Conservation (phyloP, 2,113 vertebrate genomes). For the Mungos mungo region DNA sequence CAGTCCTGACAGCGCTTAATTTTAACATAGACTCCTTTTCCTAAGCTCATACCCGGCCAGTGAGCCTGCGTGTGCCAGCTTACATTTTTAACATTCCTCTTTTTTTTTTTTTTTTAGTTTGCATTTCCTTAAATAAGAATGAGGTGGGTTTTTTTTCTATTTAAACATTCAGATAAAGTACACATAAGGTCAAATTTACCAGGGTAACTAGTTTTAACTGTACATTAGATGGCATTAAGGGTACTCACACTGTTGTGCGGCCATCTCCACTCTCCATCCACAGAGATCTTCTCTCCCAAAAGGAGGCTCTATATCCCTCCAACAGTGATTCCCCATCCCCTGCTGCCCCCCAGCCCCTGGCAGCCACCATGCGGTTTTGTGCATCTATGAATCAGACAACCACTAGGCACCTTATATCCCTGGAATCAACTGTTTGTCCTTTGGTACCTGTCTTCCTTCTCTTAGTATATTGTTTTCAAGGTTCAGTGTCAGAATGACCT, state of each 20-base stretch:
- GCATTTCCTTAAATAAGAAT: background rate
- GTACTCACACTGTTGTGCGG: fast-evolving
- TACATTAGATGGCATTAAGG: fast-evolving
- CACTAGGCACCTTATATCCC: background rate
- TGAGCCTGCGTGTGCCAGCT: too few species aligned
- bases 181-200: background rate
- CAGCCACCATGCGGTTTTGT: fast-evolving
- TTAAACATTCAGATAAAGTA: background rate
- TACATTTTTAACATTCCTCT: background rate
- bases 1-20: fast-evolving
- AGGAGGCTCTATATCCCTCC: fast-evolving
- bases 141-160: background rate
- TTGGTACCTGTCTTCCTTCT: background rate
- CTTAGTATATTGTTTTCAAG: background rate
- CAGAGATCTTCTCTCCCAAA: too few species aligned
- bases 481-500: background rate
- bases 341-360: fast-evolving
- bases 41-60: fast-evolving
- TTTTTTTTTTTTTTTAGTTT: background rate
- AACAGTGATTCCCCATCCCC: fast-evolving
- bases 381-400: fast-evolving
- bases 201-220: background rate
- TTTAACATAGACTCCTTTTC: background rate
- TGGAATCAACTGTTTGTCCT: fast-evolving
- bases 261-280: fast-evolving